These are phyloP conservation scores for Babyrousa celebensis DNA, from an alignment of 2,797 vertebrate species.

Conservation along the genomic window DNA sequence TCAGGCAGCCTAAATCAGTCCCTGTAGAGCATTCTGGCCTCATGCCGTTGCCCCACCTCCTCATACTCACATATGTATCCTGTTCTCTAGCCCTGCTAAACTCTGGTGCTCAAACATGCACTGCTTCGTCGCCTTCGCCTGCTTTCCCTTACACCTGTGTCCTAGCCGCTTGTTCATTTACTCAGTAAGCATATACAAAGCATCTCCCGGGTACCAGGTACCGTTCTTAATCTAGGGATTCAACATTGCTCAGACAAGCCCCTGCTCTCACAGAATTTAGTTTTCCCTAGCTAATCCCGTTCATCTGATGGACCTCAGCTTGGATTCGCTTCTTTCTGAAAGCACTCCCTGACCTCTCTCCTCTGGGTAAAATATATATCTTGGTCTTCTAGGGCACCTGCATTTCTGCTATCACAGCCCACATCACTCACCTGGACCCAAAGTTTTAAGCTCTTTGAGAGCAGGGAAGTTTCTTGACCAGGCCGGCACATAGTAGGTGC, in stretches of 20 bases:
- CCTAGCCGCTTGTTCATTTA: not conserved
- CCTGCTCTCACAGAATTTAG: not conserved
- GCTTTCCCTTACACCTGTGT: not conserved
- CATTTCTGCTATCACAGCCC: not conserved
- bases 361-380: not conserved
- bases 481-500: not conserved
- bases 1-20: not conserved
- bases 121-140: not conserved
- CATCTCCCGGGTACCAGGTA: not conserved
- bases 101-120: not conserved
- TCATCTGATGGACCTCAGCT: not conserved
- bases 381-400: not conserved
- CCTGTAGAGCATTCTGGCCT: not conserved
- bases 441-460: not conserved
- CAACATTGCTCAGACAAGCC: not conserved
- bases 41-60: not conserved
- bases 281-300: not conserved
- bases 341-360: not conserved
- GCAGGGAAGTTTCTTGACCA: not conserved
- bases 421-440: not conserved
- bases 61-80: rapidly evolving
- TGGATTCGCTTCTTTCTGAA: not conserved
- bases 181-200: not conserved
- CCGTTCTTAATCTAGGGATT: not conserved
- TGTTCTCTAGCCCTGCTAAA: rapidly evolving